Evolutionary conservation across 2,888 invertebrate species (phyloP), one percentile per base, ranked within the genome.

Genomic region (Cheilosia vulpina): DNA sequence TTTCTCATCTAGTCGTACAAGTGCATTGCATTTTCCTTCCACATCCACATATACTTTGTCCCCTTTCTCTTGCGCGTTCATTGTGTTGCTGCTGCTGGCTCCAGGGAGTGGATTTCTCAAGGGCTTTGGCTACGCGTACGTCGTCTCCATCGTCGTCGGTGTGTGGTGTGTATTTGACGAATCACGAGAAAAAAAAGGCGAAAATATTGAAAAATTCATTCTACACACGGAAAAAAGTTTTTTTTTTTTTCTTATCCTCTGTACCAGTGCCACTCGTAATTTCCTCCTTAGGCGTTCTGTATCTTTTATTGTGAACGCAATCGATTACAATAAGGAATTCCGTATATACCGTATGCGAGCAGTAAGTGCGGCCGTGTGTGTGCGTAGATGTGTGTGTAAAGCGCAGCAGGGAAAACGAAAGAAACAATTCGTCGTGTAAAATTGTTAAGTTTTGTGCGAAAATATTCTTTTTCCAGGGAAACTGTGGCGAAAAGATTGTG

Each of bases 301-400:
- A n/a, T 62, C 65, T 65, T 69, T 69, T 52, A 43, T 7, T 24
- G 78, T 78, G 50, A 85, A 85, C 76, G 85, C 76, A 81, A 85
- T 81, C 85, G 85, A 85, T 85, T 85, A 76, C 80, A 85, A 81
- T 85, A 85, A 85, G 85, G 85, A 85, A 85, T 85, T 81, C 76
- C 62, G 45, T 68, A 65, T 71, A 71, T 63, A 60, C 43, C 65
- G 62, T 77, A 55, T 47, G 62, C 38, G 76, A 31, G 58, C 2
- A 55, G n/a, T 19, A 1, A n/a, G 43, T 43, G 43, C 38, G 38
- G 38, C 38, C 38, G 71, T 63, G 77, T 76, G 76, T 69, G 38
- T 43, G 78, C 63, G 62, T 77, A 57, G 13, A 21, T 24, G 17
- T 45, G 15, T 75, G 73, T 75, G 80, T 75, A 63, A 84, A 84